Percentiles rank a stretch among this genome's conserved stretches.
Evolutionary conservation across 2,888 invertebrate genomes (phyloP).

Genomic region (Leptogaster cylindrica): DNA sequence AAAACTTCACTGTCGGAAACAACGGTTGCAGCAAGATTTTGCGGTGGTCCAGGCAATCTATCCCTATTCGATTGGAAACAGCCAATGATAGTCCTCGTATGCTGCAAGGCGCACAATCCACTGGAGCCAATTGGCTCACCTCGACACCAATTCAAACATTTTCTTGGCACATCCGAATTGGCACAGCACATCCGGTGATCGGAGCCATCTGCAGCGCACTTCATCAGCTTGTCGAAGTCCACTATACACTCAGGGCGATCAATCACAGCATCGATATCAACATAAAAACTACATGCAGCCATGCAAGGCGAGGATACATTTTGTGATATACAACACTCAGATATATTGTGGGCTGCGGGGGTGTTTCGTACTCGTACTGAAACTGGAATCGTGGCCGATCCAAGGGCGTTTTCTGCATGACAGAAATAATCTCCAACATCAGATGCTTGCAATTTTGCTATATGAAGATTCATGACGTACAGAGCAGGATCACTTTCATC

Average conservation of each 20-base stretch:
- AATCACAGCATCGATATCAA: conserved; percentile 83
- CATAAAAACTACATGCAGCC: conserved; percentile 82
- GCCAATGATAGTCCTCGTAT: conserved; percentile 76
- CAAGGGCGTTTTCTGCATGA: conserved; percentile 84
- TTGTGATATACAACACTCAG: conserved; percentile 80
- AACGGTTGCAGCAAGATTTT: conserved; percentile 67
- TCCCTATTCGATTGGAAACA: conserved; percentile 83
- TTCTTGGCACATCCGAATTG: conserved; percentile 77
- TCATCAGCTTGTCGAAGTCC: conserved; percentile 85
- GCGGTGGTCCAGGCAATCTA: conserved; percentile 81
- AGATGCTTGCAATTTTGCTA: conserved; percentile 72
- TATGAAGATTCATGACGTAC: conserved; percentile 76
- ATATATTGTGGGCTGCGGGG: conserved; percentile 72
- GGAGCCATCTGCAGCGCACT: conserved; percentile 80
- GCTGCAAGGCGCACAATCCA: conserved; percentile 73
- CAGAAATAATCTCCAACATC: conserved; percentile 85
- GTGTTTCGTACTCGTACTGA: conserved; percentile 73
- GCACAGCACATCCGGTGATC: conserved; percentile 87
- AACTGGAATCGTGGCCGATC: conserved; percentile 74
- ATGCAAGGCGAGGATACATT: conserved; percentile 81
- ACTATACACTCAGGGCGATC: conserved; percentile 80
- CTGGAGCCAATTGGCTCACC: conserved; percentile 73
- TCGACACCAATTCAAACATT: conserved; percentile 84
- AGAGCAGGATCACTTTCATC: conserved; percentile 72
- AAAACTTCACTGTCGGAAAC: conserved; percentile 67